A percentile compares a stretch with the other conserved stretches of the same genome.
Evolutionary conservation across 37 sponge, comb jelly and placozoan species (phyloP).

Genomic region (Agelas oroides): DNA sequence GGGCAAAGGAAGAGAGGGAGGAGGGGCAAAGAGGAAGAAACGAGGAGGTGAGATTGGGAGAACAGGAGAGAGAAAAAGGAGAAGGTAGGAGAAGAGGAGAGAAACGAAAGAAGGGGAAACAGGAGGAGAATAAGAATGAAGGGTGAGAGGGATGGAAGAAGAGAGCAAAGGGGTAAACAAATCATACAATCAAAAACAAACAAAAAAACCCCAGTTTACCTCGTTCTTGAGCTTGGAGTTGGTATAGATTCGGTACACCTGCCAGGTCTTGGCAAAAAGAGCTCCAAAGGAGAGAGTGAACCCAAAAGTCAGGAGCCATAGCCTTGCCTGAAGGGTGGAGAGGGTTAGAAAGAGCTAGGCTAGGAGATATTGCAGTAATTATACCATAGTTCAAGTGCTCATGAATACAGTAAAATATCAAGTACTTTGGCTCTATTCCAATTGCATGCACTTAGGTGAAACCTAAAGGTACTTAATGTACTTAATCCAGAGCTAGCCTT

Average conservation of each 20-base stretch:
- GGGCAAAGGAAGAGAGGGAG: not conserved
- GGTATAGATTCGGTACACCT: constrained; percentile 79
- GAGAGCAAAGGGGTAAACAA: not conserved
- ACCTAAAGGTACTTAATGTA: too few relatives aligned
- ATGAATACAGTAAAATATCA: too few relatives aligned
- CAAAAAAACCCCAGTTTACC: constrained; percentile 12
- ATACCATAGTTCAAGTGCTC: too few relatives aligned
- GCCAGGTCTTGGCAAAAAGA: constrained; percentile 81
- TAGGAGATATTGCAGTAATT: too few relatives aligned
- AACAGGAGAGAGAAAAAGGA: not conserved
- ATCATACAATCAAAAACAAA: constrained; percentile 4
- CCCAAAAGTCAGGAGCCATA: constrained; percentile 78
- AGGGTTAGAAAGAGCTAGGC: too few relatives aligned
- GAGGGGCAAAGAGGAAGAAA: not conserved
- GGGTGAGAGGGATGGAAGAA: not conserved
- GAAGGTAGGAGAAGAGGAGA: not conserved
- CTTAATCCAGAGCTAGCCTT: too few relatives aligned
- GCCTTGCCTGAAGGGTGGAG: constrained; percentile 61
- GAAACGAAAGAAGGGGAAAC: not conserved
- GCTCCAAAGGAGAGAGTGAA: constrained; percentile 85
- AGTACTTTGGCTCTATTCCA: too few relatives aligned
- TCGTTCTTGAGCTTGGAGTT: constrained; percentile 59
- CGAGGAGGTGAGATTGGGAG: not conserved
- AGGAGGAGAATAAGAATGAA: not conserved
- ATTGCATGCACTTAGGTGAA: too few relatives aligned